A percentile compares a stretch with the other conserved stretches of the same genome.
These are phyloP conservation scores for Pachyuromys duprasi DNA, from an alignment of 2,797 vertebrate genomes.

Conservation along the genomic window DNA sequence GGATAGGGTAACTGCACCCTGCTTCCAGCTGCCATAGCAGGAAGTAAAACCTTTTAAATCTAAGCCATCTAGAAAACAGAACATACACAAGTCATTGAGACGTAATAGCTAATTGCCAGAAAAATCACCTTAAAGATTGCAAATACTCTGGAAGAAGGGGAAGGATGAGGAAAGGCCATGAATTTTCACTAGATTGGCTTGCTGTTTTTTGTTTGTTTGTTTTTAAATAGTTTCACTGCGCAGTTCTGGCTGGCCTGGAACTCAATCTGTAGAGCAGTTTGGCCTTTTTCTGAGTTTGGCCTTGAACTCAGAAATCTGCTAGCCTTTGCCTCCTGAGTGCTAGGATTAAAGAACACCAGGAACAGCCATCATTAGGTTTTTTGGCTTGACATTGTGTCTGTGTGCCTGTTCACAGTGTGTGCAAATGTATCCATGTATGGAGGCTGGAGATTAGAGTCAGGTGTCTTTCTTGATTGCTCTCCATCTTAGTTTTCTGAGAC, in stretches of 20 bases:
- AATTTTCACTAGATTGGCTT: not conserved
- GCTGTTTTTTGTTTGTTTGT: not conserved
- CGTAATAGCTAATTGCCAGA: not conserved
- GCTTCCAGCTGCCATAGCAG: not conserved
- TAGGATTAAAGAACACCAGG: not conserved
- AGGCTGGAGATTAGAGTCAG: too few relatives aligned
- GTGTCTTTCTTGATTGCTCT: not conserved
- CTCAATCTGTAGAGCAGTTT: too few relatives aligned
- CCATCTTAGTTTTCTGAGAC: not conserved
- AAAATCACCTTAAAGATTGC: not conserved
- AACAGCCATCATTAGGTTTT: not conserved
- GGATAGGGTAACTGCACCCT: not conserved
- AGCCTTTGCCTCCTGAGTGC: not conserved
- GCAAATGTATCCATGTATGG: too few relatives aligned
- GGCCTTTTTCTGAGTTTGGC: not conserved
- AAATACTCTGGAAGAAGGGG: not conserved
- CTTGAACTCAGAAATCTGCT: not conserved
- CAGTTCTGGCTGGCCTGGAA: not conserved
- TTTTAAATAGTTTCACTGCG: not conserved
- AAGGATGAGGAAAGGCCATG: too few relatives aligned
- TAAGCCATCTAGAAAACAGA: conserved; percentile 24
- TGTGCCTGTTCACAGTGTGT: not conserved
- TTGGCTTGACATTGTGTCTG: not conserved
- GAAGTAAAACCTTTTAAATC: conserved; percentile 3
- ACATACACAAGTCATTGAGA: conserved; percentile 1